phyloP scores from a whole-genome alignment of 1,140 invertebrate genomes.

The Leucophenga varia region DNA sequence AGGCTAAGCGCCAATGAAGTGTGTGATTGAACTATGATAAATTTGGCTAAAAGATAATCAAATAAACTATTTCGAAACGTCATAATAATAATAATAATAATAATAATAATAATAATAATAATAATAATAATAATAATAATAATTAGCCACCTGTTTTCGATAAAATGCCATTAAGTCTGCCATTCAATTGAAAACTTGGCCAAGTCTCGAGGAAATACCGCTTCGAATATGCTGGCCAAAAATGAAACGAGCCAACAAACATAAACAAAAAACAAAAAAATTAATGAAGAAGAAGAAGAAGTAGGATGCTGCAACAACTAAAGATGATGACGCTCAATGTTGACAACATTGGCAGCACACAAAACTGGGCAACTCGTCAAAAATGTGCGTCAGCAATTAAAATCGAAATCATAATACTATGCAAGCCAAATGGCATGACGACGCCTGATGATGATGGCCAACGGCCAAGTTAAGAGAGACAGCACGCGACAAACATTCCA shows the following conservation, averaged over 20 bases:
- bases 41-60: slow-evolving; percentile 39
- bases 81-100: too few relatives aligned
- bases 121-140: slow-evolving; percentile 41
- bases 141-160: slow-evolving; percentile 42
- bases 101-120: too few relatives aligned
- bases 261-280: slow-evolving; percentile 28
- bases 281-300: too few relatives aligned
- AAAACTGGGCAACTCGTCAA: slow-evolving; percentile 49
- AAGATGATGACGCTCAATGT: too few relatives aligned
- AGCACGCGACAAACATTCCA: slow-evolving; percentile 18
- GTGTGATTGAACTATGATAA: slow-evolving; percentile 9
- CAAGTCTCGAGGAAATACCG: slow-evolving; percentile 7
- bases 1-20: neutral
- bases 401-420: slow-evolving; percentile 38
- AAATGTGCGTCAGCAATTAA: slow-evolving; percentile 54
- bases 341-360: slow-evolving; percentile 7
- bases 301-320: too few relatives aligned
- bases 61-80: slow-evolving; percentile 46
- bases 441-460: slow-evolving; percentile 24
- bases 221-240: slow-evolving; percentile 3
- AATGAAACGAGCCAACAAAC: slow-evolving; percentile 39
- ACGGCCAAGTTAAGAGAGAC: slow-evolving; percentile 19
- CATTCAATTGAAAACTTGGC: neutral
- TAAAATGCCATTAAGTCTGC: neutral
- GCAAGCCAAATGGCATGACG: slow-evolving; percentile 42